Conservation (phyloP, 2,113 vertebrate genomes). For the mouse (Mus musculus) region GRCm39 chr2:62735001-62735500, state of each 20-base stretch:
- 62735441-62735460: too few relatives aligned
- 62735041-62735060: background rate
- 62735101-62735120: background rate
- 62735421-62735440: too few relatives aligned
- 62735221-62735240: background rate
- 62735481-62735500: too few relatives aligned
- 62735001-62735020: background rate
- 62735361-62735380: too few relatives aligned
- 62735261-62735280: background rate
- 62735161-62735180: background rate
- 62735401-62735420: too few relatives aligned
- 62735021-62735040: background rate
- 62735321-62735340: too few relatives aligned
- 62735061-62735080: background rate
- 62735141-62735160: background rate
- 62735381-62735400: too few relatives aligned
- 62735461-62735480: too few relatives aligned
- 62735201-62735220: conserved; percentile 8
- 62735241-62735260: background rate
- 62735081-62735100: background rate
- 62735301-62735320: background rate
- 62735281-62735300: conserved; percentile 4
- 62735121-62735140: background rate
- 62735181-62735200: background rate
- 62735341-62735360: too few relatives aligned